Evolutionary conservation across 2,797 vertebrate species (phyloP).

Genomic region (Leptatherina wallacei): DNA sequence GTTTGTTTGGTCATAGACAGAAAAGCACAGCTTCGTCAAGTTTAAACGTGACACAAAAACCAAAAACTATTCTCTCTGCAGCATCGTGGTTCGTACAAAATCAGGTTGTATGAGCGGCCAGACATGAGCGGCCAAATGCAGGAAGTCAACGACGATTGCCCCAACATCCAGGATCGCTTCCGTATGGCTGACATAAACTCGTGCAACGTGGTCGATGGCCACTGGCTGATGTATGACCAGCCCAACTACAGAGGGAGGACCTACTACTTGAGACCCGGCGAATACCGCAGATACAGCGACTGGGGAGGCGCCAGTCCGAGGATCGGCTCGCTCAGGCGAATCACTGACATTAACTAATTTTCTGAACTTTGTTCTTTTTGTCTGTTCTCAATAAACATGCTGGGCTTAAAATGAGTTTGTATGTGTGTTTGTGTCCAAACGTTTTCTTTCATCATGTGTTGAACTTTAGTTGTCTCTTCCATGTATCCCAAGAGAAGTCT

Average conservation of each 20-base stretch:
- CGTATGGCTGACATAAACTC: constrained; percentile 72
- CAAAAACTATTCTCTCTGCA: constrained; percentile 21
- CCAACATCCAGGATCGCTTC: constrained; percentile 71
- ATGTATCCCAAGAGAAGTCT: neutral
- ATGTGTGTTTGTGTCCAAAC: constrained; percentile 12
- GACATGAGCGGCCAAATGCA: constrained; percentile 73
- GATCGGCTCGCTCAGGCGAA: constrained; percentile 68
- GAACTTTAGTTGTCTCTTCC: neutral
- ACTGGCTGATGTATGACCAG: constrained; percentile 76
- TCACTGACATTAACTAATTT: constrained; percentile 68
- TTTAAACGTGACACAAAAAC: neutral
- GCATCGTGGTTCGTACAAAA: constrained; percentile 73
- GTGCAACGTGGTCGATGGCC: constrained; percentile 70
- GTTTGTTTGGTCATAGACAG: neutral
- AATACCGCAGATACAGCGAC: constrained; percentile 70
- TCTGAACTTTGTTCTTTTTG: constrained; percentile 16
- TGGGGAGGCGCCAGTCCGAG: constrained; percentile 66
- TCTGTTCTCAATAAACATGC: constrained; percentile 67
- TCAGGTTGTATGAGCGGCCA: constrained; percentile 65
- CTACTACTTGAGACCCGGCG: constrained; percentile 74
- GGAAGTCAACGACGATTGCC: constrained; percentile 71
- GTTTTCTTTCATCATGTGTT: neutral
- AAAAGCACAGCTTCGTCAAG: neutral
- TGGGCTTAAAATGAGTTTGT: constrained; percentile 30
- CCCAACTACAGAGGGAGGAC: constrained; percentile 71